Evolutionary conservation across 2,113 vertebrate species (phyloP), one percentile per base, ranked within the genome.

Genomic region (Clarias macrocephalus): DNA sequence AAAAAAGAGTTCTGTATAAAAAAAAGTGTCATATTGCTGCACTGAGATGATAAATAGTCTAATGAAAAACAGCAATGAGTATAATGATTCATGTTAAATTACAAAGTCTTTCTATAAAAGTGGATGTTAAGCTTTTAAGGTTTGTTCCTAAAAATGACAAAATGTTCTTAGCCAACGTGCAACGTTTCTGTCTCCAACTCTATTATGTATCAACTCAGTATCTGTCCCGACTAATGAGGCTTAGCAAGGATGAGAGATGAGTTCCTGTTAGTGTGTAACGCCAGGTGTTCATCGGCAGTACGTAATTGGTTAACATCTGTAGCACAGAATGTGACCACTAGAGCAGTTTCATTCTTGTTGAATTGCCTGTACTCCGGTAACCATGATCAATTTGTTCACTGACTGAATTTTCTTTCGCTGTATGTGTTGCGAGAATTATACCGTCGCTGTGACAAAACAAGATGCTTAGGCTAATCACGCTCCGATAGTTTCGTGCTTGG

Each of bases 401-500:
- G 23, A 52, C 19, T n/a, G n/a, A n/a, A n/a, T n/a, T 80, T 56
- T 18, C 13, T 77, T 72, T n/a, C 42, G 33, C 33, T 37, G 42
- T 42, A 16, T 3, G 23, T 48, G 48, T 48, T 48, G 48, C 48
- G 5, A 48, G 48, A 48, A 48, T 48, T 48, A 48, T 48, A 48
- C 42, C 9, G 23, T 75, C 21, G 21, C 19, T 48, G 18, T 12
- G 5, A 0, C 23, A 25, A 63, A 42, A 82, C 48, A n/a, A 65
- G 10, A 65, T 18, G 19, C 33, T 18, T 25, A 25, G 59, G 15
- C 33, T 42, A 42, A 63, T 42, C 33, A 25, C 33, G 56, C 65
- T 25, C 82, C 1, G 33, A 87, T 5, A 3, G 59, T 72, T 75
- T 70, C 52, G 33, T 84, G 72, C 84, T 75, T 84, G 79, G 75